phyloP scores from a whole-genome alignment of 2,888 invertebrate species.

The Drosophila koepferae region DNA sequence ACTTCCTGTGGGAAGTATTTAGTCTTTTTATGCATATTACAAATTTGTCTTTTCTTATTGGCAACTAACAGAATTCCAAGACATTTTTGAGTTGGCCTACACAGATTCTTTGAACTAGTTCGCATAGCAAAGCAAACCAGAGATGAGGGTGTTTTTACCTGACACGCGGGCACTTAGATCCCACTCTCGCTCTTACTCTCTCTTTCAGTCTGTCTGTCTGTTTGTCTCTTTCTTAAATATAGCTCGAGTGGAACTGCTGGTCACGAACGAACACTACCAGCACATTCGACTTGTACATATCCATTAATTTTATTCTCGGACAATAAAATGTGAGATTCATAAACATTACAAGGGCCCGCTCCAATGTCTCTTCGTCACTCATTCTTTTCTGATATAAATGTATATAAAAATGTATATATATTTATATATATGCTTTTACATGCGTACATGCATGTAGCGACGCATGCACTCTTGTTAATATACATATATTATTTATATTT shows the following conservation, averaged over 20 bases:
- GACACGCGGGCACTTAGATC: constrained; percentile 6
- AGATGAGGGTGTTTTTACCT: constrained; percentile 9
- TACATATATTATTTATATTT: constrained; percentile 14
- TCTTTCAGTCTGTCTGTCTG: background rate
- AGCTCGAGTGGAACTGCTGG: constrained; percentile 74
- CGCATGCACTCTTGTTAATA: constrained; percentile 49
- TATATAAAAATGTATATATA: background rate
- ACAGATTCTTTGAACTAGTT: constrained; percentile 5
- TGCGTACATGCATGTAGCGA: constrained; percentile 50
- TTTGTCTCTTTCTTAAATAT: constrained; percentile 28
- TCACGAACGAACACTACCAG: constrained; percentile 61
- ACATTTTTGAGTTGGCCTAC: constrained; percentile 33
- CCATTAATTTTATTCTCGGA: constrained; percentile 84
- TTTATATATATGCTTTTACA: constrained; percentile 28
- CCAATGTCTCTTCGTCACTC: constrained; percentile 39
- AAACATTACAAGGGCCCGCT: constrained; percentile 68
- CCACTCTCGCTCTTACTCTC: background rate
- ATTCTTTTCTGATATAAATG: background rate
- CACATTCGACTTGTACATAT: constrained; percentile 80
- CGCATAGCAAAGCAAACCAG: background rate
- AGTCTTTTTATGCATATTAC: constrained; percentile 15
- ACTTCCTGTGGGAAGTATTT: constrained; percentile 55
- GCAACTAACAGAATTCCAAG: constrained; percentile 37
- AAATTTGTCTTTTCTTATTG: constrained; percentile 23
- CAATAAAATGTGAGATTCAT: constrained; percentile 81